Evolutionary conservation across 1,140 invertebrate species (phyloP), one percentile per base, ranked within the genome.

Genomic region (Panagrolaimus sp.): DNA sequence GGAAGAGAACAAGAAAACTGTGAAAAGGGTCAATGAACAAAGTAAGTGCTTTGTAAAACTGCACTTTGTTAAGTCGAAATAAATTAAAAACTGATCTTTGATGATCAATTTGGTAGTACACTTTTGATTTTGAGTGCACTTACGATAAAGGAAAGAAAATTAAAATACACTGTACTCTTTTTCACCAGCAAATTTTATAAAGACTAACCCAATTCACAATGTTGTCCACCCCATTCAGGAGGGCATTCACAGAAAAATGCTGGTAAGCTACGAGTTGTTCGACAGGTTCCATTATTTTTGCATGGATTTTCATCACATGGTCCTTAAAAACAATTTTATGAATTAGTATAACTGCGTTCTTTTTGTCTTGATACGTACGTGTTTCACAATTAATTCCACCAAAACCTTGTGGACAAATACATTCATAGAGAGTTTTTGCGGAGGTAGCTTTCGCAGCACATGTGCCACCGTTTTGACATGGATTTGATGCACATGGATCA

Each of bases 271-370:
- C 63, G 66, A 1, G 65, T 74, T 38, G 73, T 69, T 31, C 72
- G 46, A 25, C 72, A 74, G 13, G 27, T 74, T 27, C 72, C 72
- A 5, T 69, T 69, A 48, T 73, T 73, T 47, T 73, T 75, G 72
- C 72, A 72, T 23, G 72, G 71, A 66, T 69, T 64, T 20, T 67
- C 64, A 2, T 46, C 38, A 62, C 65, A 68, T 7, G 67, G 67
- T 42, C 48, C 48, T 16, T 5, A 51, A 27, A 75, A 62, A 45
- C 67, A 71, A 13, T 67, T 51, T 48, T 61, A 53, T 72, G 14
- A 70, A 73, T 5, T 0, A 43, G 2, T 47, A 31, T 5, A 38
- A 31, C 31, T 38, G 20, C n/a, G 13, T 31, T 4, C 13, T 5
- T 5, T 3, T n/a, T n/a, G n/a, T n/a, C n/a, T 5, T 4, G 23